Base-by-base conservation (phyloP, 2,888 invertebrate genomes). In the Drosophila fulvimacula region DNA sequence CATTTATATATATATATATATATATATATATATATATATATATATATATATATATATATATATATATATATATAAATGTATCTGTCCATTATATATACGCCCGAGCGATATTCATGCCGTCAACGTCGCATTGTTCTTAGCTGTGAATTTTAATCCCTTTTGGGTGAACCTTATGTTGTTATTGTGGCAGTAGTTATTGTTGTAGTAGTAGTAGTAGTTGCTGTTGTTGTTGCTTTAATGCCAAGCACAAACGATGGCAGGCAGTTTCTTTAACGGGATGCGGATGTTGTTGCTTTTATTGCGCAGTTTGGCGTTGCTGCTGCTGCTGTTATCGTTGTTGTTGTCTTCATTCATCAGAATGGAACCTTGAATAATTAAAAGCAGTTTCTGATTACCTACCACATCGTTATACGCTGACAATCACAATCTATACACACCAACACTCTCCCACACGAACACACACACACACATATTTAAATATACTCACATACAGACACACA, bases 341-440 rank as follows among this genome's bases (percentile, higher is more conserved):
- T 86, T 89, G 89, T 88, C 84, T 86, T 82, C 90, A 92, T 92
- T 91, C 91, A 91, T 91, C 91, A 91, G 89, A 90, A 89, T 90
- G 89, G 91, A 91, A 91, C 91, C 91, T 91, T 92, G 91, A 91
- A 91, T 91, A 92, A 91, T 91, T 91, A 92, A 91, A 84, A 90
- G 84, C 88, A 89, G 91, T 86, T 91, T 91, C 92, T 91, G 92
- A 91, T 91, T 91, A 91, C 92, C 90, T 90, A 88, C 89, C 90
- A 82, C 86, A 89, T 89, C 88, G 89, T 86, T 83, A 82, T 88
- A 87, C 85, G 82, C 80, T 82, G 82, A 79, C 85, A 84, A 74
- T 77, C 77, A 77, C 80, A 79, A 73, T 79, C 73, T 68, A 70
- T 74, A 76, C 68, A 70, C 41, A 59, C 62, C 49, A 36, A 42